Base-by-base conservation (phyloP, 2,797 vertebrate genomes). In the Eleutherodactylus coqui region DNA sequence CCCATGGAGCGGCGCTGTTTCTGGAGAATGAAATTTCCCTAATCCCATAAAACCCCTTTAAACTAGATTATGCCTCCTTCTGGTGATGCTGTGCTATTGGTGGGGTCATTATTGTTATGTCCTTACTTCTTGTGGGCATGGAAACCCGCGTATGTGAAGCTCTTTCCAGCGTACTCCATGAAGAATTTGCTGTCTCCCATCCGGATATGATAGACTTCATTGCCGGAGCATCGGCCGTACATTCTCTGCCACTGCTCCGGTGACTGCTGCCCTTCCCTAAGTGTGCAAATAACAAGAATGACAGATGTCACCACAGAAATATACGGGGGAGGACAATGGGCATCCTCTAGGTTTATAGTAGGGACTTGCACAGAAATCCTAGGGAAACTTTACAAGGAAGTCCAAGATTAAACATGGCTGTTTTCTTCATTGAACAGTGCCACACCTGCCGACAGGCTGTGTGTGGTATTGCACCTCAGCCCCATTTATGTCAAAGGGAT, bases 141-240 rank as follows among this genome's bases (percentile, higher is more conserved):
- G 90, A 96, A 97, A 78, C 95, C 95, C 0, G 96, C 95, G 0
- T 94, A 96, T 75, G 95, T 95, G 92, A 97, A 97, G 90, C 94
- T 96, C 90, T 96, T 96, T 60, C 96, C 96, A 85, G 96, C 91
- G 0, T 96, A 96, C 77, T 96, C 95, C 78, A 94, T 94, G 91
- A 97, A 96, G 92, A 96, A 96, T 86, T 96, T 92, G 93, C 96
- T 97, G 92, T 97, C 95, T 0, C 93, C 93, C 92, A 96, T 93
- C 3, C 94, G 92, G 87, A 96, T 95, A 90, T 95, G 96, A 89
- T 96, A 96, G 32, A 97, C 95, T 87, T 96, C 96, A 0, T 96
- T 96, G 84, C 96, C 96, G 0, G 96, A 96, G 90, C 95, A 96
- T 81, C 94, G 94, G 1, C 96, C 96, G 0, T 96, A 96, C 93